Base-by-base conservation (phyloP, 64 coral and sea anemone species). In the Catalaphyllia jardinei region DNA sequence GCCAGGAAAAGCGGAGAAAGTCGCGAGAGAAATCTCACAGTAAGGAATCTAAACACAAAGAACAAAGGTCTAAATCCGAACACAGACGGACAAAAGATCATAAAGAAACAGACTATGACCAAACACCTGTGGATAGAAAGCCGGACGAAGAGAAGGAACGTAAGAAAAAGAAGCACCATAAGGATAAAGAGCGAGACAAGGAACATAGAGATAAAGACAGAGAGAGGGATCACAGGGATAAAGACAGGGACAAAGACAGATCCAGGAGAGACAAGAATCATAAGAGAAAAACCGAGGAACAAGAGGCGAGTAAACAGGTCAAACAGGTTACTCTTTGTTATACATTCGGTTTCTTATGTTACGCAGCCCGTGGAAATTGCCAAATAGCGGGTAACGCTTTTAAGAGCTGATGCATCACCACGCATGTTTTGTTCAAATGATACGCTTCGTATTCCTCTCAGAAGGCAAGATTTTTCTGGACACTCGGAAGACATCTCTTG, bases 101-200 rank as follows among this genome's bases (percentile, higher is more conserved):
- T 10, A 12, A 71, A 2, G 63, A 85, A 22, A 31, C 10, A 9
- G 62, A 85, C 28, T 31, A 42, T 8, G 35, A 71, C 10, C 28
- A 39, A 16, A 13, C 55, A 7, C 17, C 11, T 69, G 5, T 69
- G n/a, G 65, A 69, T 27, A 69, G 10, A 60, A 67, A 62, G n/a
- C n/a, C n/a, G 0, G 78, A 80, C 30, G 81, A 71, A 42, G 81
- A 85, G 8, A 85, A 51, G n/a, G 81, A 85, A 22, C 67, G 51
- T 29, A 85, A n/a, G 81, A 85, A 46, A 85, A 85, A 85, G 38
- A 85, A 71, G 39, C 81, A 85, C 24, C 63, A 85, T 24, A 35
- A 29, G 25, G 81, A 83, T 24, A 64, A 31, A 83, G 80, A 85
- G 61, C 69, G 46, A 12, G 81, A 85, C 4, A 85, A 64, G 25